phyloP scores from a whole-genome alignment of 2,113 vertebrate genomes.

The Bombycilla garrulus region DNA sequence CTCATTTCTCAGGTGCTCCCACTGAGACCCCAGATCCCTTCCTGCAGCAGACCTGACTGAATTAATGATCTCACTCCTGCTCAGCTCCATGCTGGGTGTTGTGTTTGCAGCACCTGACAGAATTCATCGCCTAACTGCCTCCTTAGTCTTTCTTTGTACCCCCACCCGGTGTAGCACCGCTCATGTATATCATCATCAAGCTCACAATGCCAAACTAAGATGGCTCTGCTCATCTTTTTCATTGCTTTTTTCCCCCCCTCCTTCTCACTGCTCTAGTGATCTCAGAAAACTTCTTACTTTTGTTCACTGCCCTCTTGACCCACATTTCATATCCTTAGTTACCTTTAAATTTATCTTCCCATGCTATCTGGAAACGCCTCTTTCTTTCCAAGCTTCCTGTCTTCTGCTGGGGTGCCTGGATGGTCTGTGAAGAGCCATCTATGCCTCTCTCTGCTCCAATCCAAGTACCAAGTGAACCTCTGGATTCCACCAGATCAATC shows the following conservation, averaged over 20 bases:
- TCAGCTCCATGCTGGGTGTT: not conserved
- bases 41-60: not conserved
- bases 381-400: not conserved
- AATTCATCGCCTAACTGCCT: not conserved
- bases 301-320: not conserved
- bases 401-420: not conserved
- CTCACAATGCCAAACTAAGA: not conserved
- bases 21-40: not conserved
- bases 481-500: not conserved
- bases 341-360: not conserved
- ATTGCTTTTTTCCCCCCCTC: fast-evolving
- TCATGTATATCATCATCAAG: not conserved
- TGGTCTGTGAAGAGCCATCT: not conserved
- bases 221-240: not conserved
- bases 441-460: not conserved
- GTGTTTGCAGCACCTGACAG: not conserved
- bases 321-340: not conserved
- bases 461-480: not conserved
- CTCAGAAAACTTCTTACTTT: not conserved
- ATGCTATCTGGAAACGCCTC: not conserved
- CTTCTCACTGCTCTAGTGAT: not conserved
- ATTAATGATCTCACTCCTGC: not conserved
- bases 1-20: not conserved
- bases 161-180: not conserved
- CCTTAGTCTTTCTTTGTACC: not conserved